Conservation (phyloP, 2,797 vertebrate genomes). For the Pseudochaenichthys georgianus region DNA sequence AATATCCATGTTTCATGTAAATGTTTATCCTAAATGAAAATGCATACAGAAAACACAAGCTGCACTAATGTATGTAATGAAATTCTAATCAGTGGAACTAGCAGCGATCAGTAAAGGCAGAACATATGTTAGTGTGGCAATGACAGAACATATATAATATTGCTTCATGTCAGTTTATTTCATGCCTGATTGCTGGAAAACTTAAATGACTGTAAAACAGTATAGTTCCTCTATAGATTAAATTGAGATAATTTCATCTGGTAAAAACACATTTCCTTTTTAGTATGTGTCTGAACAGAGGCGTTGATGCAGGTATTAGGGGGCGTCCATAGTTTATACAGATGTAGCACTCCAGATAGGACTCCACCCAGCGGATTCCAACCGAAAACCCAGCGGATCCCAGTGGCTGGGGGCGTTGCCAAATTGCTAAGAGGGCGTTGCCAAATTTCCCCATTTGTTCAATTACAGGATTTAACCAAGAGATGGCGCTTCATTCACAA, state of each 20-base stretch:
- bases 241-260: background rate
- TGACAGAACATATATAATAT: background rate
- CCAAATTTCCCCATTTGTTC: too few species aligned
- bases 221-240: background rate
- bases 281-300: too few species aligned
- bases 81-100: conserved; percentile 9
- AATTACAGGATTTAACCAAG: too few species aligned
- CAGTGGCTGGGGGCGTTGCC: too few species aligned
- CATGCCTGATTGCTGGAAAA: conserved; percentile 1
- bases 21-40: conserved; percentile 21
- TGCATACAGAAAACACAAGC: background rate
- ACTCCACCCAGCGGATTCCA: too few species aligned
- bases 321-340: background rate
- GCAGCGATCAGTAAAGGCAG: background rate
- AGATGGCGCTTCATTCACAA: too few species aligned
- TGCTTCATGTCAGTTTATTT: background rate
- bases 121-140: background rate
- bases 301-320: background rate
- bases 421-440: too few species aligned
- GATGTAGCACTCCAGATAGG: too few species aligned
- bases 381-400: too few species aligned
- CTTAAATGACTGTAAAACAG: background rate
- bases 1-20: background rate
- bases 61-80: conserved; percentile 17
- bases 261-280: background rate